Conservation (phyloP, 2,888 invertebrate species). For the Margaritifera margaritifera region DNA sequence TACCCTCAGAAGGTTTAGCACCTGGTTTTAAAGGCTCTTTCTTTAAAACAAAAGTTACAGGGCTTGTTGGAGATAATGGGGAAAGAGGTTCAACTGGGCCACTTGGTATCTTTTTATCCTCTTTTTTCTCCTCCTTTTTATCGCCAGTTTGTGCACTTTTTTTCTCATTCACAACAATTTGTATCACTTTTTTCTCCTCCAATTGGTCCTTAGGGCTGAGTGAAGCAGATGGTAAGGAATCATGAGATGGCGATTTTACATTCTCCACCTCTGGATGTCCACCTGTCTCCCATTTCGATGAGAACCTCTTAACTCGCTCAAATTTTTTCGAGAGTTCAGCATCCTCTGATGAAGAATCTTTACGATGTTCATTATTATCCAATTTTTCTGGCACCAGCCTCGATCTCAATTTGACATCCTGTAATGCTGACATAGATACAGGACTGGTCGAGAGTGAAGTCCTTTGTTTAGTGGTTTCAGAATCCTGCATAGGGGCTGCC, state of each 20-base stretch:
- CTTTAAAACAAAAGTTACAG: conserved; percentile 42
- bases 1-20: not conserved
- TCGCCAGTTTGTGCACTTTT: conserved; percentile 9
- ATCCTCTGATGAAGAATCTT: conserved; percentile 9
- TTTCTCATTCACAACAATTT: not conserved
- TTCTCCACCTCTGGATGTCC: conserved; percentile 18
- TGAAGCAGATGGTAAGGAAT: not conserved
- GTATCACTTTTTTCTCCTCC: too few species aligned
- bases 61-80: conserved; percentile 12
- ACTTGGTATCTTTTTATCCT: conserved; percentile 7
- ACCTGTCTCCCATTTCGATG: conserved; percentile 38
- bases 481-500: conserved; percentile 11
- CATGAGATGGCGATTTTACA: conserved; percentile 4
- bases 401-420: conserved; percentile 35
- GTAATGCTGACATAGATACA: conserved; percentile 27
- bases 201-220: too few species aligned
- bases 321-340: conserved; percentile 48
- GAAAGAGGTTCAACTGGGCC: conserved; percentile 2
- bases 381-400: conserved; percentile 30
- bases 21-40: conserved; percentile 46
- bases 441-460: conserved; percentile 40
- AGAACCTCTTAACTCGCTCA: conserved; percentile 43
- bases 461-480: conserved; percentile 17
- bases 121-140: conserved; percentile 11
- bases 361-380: conserved; percentile 20